phyloP scores from a whole-genome alignment of 1,140 invertebrate species.

The Frieseomelitta varia region DNA sequence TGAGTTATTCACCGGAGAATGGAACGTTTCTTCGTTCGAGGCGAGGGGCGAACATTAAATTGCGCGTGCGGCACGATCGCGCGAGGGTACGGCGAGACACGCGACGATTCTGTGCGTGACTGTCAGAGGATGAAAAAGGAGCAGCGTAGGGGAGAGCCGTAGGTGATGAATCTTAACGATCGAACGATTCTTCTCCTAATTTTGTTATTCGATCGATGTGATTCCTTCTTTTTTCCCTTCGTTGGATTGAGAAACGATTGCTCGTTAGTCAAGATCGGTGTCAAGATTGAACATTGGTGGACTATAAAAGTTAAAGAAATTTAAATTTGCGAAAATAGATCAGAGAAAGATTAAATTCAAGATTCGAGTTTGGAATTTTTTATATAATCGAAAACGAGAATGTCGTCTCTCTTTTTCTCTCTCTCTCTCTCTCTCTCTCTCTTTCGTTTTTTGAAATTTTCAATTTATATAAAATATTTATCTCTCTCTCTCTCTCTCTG shows the following conservation, averaged over 20 bases:
- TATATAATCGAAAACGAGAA: too few species aligned
- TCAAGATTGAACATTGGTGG: too few species aligned
- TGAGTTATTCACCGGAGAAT: conserved; percentile 29
- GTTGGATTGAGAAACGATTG: background rate
- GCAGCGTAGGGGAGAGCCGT: too few species aligned
- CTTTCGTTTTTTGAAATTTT: background rate
- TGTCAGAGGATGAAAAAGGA: background rate
- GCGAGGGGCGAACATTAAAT: conserved; percentile 31
- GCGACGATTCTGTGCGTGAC: conserved; percentile 25
- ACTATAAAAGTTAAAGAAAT: too few species aligned
- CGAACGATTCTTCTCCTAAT: background rate
- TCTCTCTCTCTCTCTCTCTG: too few species aligned
- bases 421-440: too few species aligned
- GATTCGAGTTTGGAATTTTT: too few species aligned
- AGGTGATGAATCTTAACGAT: background rate
- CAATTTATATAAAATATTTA: background rate
- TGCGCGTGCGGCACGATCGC: conserved; percentile 1
- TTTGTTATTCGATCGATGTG: background rate
- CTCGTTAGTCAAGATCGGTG: too few species aligned
- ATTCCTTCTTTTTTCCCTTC: background rate
- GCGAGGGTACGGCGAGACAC: background rate
- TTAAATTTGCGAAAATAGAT: too few species aligned
- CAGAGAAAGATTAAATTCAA: too few species aligned
- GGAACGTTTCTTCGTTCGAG: conserved; percentile 22
- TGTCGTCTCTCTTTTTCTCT: too few species aligned